A percentile compares a stretch with the other conserved stretches of the same genome.
Conservation (phyloP, 2,797 vertebrate species). For the Sandelia bainsii region DNA sequence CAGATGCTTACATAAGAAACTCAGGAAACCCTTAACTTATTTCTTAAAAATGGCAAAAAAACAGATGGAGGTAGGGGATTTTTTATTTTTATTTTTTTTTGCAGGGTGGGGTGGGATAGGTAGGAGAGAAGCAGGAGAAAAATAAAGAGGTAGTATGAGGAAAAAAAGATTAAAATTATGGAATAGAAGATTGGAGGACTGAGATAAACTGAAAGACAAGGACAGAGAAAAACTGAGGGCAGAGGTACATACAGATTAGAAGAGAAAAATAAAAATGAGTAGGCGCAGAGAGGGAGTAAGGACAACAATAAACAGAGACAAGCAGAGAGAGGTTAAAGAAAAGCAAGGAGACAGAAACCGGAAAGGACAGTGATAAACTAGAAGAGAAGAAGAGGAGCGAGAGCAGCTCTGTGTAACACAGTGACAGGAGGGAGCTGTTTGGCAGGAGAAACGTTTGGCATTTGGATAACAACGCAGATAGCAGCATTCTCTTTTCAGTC, state of each 20-base stretch:
- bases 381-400: conserved; percentile 35
- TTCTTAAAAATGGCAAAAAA: not conserved
- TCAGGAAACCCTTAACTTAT: not conserved
- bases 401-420: conserved; percentile 53
- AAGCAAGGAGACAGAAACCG: conserved; percentile 38
- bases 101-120: no score
- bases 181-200: conserved; percentile 16
- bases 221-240: conserved; percentile 28
- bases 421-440: conserved; percentile 67
- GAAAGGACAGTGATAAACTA: conserved; percentile 53
- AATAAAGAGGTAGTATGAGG: not conserved
- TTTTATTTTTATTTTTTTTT: no score
- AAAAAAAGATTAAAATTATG: conserved; percentile 5
- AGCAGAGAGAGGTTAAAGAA: conserved; percentile 32
- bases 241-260: conserved; percentile 24
- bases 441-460: conserved; percentile 70
- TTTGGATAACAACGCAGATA: conserved; percentile 77
- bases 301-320: conserved; percentile 36
- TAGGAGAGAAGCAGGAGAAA: not conserved
- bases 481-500: conserved; percentile 63
- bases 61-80: not conserved
- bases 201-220: conserved; percentile 44
- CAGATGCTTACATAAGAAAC: not conserved
- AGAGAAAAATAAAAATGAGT: conserved; percentile 38
- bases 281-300: conserved; percentile 17